These are phyloP conservation scores for Eupeodes corollae DNA, from an alignment of 1,140 invertebrate species.

Conservation along the genomic window DNA sequence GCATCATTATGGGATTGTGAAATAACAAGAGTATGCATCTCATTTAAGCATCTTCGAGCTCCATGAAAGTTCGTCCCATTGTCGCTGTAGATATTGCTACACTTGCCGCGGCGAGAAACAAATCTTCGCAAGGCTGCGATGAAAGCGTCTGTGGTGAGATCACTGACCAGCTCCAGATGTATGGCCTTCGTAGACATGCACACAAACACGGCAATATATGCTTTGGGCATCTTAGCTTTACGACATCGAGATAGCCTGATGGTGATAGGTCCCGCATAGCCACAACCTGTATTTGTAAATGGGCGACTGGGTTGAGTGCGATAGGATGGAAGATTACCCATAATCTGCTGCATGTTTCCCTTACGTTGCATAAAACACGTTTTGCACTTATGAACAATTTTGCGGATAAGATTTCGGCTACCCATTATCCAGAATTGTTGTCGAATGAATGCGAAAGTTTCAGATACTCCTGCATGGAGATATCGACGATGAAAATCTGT, in stretches of 20 bases:
- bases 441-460: background rate
- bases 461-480: background rate
- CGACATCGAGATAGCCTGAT: too few species aligned
- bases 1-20: too few species aligned
- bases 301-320: slow-evolving; percentile 14
- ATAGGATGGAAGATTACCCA: background rate
- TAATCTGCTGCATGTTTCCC: background rate
- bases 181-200: slow-evolving; percentile 14
- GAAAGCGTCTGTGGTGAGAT: slow-evolving; percentile 18
- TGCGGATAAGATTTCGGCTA: too few species aligned
- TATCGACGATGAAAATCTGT: background rate
- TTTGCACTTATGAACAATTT: too few species aligned
- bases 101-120: slow-evolving; percentile 11
- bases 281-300: slow-evolving; percentile 18
- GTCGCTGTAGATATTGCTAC: slow-evolving; percentile 1
- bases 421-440: too few species aligned
- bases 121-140: slow-evolving; percentile 25
- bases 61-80: background rate
- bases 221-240: slow-evolving; percentile 11
- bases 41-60: too few species aligned
- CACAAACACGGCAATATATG: slow-evolving; percentile 15
- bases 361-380: background rate
- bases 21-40: too few species aligned
- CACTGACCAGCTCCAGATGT: slow-evolving; percentile 17
- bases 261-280: slow-evolving; percentile 16